Evolutionary conservation across 2,888 invertebrate species (phyloP).

Genomic region (Aspidiotus rigidus): DNA sequence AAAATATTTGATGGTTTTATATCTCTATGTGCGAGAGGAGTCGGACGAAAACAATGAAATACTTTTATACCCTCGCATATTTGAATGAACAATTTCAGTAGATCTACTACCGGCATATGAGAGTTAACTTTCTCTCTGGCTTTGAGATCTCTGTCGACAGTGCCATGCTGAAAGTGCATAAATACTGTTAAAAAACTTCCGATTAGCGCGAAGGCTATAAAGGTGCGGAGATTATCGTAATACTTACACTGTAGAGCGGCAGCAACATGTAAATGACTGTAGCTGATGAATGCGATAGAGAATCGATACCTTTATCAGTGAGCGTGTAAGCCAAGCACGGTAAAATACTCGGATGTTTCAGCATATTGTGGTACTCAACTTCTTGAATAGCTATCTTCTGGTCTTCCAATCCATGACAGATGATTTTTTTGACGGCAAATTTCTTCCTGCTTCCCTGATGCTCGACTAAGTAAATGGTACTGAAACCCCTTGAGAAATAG

Average conservation of each 20-base stretch:
- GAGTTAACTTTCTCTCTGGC: constrained; percentile 51
- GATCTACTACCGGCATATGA: constrained; percentile 54
- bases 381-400: constrained; percentile 62
- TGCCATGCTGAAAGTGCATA: constrained; percentile 52
- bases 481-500: constrained; percentile 14
- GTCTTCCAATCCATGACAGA: constrained; percentile 70
- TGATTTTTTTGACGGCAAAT: constrained; percentile 69
- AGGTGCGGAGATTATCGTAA: background rate
- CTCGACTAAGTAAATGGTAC: constrained; percentile 27
- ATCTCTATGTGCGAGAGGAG: constrained; percentile 71
- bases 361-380: constrained; percentile 59
- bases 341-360: constrained; percentile 62
- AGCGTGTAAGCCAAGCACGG: constrained; percentile 58
- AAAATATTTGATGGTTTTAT: constrained; percentile 78
- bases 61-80: constrained; percentile 65
- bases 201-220: background rate
- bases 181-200: background rate
- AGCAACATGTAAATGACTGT: constrained; percentile 21
- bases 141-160: constrained; percentile 60
- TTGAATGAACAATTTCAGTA: constrained; percentile 59
- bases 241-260: constrained; percentile 26
- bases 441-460: constrained; percentile 48
- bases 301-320: constrained; percentile 57
- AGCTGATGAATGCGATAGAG: constrained; percentile 13
- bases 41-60: constrained; percentile 62